These are phyloP conservation scores for Parus major DNA, from an alignment of 2,113 vertebrate genomes.

Conservation along the genomic window DNA sequence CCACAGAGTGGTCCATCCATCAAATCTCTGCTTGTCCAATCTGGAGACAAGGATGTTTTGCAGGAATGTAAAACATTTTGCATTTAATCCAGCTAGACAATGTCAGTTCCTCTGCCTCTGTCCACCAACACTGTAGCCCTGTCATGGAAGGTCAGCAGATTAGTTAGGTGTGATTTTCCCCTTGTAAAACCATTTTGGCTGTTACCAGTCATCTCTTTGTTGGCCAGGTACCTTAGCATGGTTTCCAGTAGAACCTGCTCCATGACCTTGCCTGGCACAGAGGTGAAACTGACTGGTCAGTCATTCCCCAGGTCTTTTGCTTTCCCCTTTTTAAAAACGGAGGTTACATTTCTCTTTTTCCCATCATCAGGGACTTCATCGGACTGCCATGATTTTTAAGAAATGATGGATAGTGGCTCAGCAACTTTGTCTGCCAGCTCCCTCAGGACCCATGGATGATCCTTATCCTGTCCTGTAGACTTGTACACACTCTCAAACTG, in stretches of 20 bases:
- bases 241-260: neutral
- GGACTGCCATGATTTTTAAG: neutral
- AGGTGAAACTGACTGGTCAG: neutral
- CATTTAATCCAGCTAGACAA: neutral
- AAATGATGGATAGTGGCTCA: neutral
- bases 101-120: neutral
- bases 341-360: neutral
- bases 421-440: neutral
- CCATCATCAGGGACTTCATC: neutral
- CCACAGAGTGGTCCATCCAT: too few relatives aligned
- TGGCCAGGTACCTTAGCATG: neutral
- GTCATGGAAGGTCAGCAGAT: neutral
- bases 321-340: neutral
- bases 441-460: neutral
- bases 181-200: neutral
- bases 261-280: neutral
- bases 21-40: neutral
- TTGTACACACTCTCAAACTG: neutral
- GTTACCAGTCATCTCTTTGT: neutral
- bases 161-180: neutral
- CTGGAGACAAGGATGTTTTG: neutral
- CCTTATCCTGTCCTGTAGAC: neutral
- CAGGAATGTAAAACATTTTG: neutral
- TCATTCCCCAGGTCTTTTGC: rapidly evolving
- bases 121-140: rapidly evolving